Base-by-base conservation (phyloP, 2,888 invertebrate genomes). In the Anthophora plumipes region DNA sequence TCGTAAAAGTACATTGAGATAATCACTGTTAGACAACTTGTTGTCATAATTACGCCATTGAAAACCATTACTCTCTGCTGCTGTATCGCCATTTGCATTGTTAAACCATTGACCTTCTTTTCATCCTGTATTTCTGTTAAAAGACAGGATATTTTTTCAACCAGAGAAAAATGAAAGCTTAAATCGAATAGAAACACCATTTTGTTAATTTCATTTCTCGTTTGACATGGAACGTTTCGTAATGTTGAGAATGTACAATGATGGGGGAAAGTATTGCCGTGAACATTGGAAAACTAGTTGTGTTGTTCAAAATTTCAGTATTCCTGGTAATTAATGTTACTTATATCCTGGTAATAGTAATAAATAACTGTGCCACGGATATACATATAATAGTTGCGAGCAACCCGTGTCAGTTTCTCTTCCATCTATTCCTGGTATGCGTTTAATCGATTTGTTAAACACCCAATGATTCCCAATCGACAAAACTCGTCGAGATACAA, bases 51-150 rank as follows among this genome's bases (percentile, higher is more conserved):
- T 69, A 54, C 59, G 59, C 73, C 74, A 76, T 67, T 70, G 61
- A 46, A 75, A 85, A 75, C 63, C 79, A 72, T 54, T 67, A 54
- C 46, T 78, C 60, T 52, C 71, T 22, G 55, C 48, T 63, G 74
- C 74, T 74, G 77, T 77, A 82, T 84, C 85, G 85, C 85, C 85
- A 85, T 85, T 85, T 85, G 84, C 85, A 84, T 77, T 70, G 66
- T 79, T 79, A 77, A 77, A 79, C 41, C 79, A 54, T 77, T 77
- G 79, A 77, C 77, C 77, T 70, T 77, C 70, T 79, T 79, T 54
- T 66, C 68, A 41, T 74, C 37, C 55, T 57, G 63, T 72, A 60
- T 72, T 60, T 22, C 54, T 14, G 22, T 14, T 9, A 41, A 64
- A 41, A 39, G 37, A 39, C 12, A 9, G 43, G 22, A 31, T 31